Evolutionary conservation across 2,888 invertebrate species (phyloP), one percentile per base, ranked within the genome.

Genomic region (Nymphalis c-album): DNA sequence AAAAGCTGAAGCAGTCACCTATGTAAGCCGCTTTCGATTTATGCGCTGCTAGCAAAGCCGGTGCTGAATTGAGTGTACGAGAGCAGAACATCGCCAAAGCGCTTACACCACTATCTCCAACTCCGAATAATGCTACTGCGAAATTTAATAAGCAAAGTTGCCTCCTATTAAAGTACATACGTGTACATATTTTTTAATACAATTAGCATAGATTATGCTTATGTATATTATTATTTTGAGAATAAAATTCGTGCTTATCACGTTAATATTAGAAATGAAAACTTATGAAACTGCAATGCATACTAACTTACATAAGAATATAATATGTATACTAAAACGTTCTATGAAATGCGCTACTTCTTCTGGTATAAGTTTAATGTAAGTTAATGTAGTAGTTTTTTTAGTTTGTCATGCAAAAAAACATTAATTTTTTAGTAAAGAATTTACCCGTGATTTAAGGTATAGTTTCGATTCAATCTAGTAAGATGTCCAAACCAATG

Each of bases 21-120:
- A 78, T 82, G 80, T 83, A 82, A 82, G 83, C 84, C 75, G 82
- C 81, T 84, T 84, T 80, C 82, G 80, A 84, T 84, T 83, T 82
- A 81, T 81, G 81, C 78, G 75, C 77, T 70, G 76, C 76, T 73
- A 70, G 80, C 77, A 79, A 77, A 80, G 76, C 78, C 74, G 70
- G 71, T 75, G 77, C 76, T 78, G 80, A 83, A 78, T 79, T 76
- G 77, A 77, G 74, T 77, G 74, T 73, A 74, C 72, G 74, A 70
- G 75, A 71, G 73, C 73, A 71, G 71, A 75, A 78, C 81, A 77
- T 73, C 73, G 71, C 76, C 70, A 77, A 78, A 79, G 75, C 76
- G 76, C 74, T 79, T 77, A 67, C 67, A 62, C 53, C 48, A 67
- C 66, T 50, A 59, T 69, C 63, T 68, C 58, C 63, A 64, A 65